phyloP scores from a whole-genome alignment of 2,797 vertebrate genomes.

The Megaceryle alcyon region DNA sequence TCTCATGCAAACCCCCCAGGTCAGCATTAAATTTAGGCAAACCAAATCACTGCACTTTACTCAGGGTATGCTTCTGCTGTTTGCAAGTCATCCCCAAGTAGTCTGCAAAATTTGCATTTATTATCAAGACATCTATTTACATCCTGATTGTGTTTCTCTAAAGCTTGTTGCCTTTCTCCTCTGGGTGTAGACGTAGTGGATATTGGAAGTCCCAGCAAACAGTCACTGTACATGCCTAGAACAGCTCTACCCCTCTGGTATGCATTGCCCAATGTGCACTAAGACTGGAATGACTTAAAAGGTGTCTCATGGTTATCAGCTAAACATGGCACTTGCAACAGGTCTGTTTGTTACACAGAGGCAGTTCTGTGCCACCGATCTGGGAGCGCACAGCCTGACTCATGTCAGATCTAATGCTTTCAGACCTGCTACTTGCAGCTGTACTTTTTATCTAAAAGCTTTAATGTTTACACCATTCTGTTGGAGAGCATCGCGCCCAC shows the following conservation, averaged over 20 bases:
- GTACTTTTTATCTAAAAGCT: background rate
- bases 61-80: background rate
- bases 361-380: background rate
- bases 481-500: background rate
- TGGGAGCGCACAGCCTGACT: background rate
- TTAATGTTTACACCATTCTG: background rate
- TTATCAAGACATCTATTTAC: background rate
- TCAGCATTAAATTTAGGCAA: background rate
- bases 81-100: background rate
- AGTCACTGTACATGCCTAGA: rapidly evolving
- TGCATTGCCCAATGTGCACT: background rate
- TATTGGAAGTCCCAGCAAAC: background rate
- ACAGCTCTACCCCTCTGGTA: background rate
- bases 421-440: background rate
- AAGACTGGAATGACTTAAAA: background rate
- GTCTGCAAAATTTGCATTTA: background rate
- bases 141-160: background rate
- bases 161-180: background rate
- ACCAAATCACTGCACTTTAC: background rate
- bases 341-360: background rate
- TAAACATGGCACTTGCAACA: rapidly evolving
- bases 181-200: background rate
- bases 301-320: rapidly evolving
- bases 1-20: background rate
- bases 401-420: background rate